Conservation (phyloP, 2,888 invertebrate genomes). For the Andrena dorsata region DNA sequence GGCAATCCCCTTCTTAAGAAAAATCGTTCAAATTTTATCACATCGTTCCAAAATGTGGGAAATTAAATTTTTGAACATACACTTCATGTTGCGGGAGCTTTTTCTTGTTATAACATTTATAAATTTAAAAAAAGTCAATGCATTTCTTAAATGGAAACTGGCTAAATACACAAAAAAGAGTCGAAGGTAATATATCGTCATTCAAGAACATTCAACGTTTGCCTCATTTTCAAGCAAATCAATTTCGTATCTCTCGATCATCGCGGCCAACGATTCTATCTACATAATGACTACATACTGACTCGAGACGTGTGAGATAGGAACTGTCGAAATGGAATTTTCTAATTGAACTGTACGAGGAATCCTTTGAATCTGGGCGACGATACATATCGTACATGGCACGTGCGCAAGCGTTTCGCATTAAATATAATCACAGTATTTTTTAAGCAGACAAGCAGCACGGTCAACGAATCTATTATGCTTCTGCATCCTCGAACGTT, state of each 20-base stretch:
- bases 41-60: too few relatives aligned
- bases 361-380: constrained; percentile 34
- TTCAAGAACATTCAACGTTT: too few relatives aligned
- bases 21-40: too few relatives aligned
- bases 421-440: constrained; percentile 25
- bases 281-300: neutral
- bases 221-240: neutral
- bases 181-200: too few relatives aligned
- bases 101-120: too few relatives aligned
- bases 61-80: too few relatives aligned
- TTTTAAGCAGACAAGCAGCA: constrained; percentile 7
- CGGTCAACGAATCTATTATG: constrained; percentile 28
- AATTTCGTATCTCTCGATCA: neutral
- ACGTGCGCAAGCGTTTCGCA: constrained; percentile 7
- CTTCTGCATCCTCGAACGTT: constrained; percentile 32
- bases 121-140: too few relatives aligned
- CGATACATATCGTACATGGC: constrained; percentile 25
- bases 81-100: too few relatives aligned
- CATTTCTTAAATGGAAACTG: too few relatives aligned
- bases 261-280: neutral
- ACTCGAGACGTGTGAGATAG: too few relatives aligned
- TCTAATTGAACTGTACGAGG: constrained; percentile 31
- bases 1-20: too few relatives aligned
- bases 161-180: too few relatives aligned
- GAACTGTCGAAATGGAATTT: constrained; percentile 19